Evolutionary conservation across 2,797 vertebrate genomes (phyloP).

Genomic region (Enteromius unitaeniatus): DNA sequence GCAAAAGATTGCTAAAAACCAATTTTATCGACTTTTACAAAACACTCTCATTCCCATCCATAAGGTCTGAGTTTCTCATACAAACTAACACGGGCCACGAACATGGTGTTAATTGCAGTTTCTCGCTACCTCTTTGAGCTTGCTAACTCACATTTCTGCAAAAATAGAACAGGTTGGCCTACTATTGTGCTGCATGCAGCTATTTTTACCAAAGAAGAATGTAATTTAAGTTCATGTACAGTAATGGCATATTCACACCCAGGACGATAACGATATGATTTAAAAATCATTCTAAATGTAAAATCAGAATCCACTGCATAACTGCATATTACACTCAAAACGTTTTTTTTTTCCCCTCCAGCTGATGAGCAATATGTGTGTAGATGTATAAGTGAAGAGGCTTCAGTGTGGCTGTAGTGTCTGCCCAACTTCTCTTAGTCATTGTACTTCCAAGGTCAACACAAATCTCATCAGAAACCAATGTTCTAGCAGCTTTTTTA

Average conservation of each 20-base stretch:
- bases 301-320: neutral
- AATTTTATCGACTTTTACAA: neutral
- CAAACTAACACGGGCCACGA: neutral
- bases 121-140: neutral
- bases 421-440: neutral
- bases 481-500: neutral
- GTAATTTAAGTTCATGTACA: neutral
- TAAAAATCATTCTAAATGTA: neutral
- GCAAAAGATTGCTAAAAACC: neutral
- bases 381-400: neutral
- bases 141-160: conserved; percentile 3
- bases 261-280: neutral
- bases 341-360: neutral
- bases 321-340: neutral
- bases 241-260: neutral
- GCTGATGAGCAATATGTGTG: neutral
- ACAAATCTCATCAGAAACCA: neutral
- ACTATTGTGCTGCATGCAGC: neutral
- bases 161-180: neutral
- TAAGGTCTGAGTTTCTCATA: neutral
- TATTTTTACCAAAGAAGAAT: neutral
- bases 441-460: neutral
- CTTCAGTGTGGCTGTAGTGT: neutral
- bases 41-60: neutral
- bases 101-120: neutral